Conservation (phyloP, 2,113 vertebrate species). For the Taxidea taxus region DNA sequence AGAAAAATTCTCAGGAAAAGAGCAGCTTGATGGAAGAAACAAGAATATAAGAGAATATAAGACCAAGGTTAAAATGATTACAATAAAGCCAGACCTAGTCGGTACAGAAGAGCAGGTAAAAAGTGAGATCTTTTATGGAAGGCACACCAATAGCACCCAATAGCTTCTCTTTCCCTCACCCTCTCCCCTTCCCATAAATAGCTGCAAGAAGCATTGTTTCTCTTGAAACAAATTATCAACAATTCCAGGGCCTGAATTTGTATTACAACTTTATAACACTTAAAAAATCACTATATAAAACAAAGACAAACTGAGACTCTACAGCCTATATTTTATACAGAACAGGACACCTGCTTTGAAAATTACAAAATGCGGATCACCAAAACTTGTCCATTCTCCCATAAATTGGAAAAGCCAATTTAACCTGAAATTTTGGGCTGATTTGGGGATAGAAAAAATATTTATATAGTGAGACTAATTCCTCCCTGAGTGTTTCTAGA, state of each 20-base stretch:
- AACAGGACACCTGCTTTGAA: not conserved
- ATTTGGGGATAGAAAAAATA: not conserved
- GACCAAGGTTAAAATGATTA: accelerated
- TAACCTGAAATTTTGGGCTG: not conserved
- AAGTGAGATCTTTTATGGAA: not conserved
- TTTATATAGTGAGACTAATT: slow-evolving; percentile 44
- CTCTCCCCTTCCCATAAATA: accelerated
- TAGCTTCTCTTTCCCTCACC: accelerated
- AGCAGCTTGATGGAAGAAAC: not conserved
- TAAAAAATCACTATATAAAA: not conserved
- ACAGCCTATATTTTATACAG: not conserved
- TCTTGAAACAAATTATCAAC: not conserved
- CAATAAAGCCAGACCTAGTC: accelerated
- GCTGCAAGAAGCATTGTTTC: not conserved
- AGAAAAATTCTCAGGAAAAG: not conserved
- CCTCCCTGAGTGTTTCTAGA: slow-evolving; percentile 19
- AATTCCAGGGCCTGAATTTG: not conserved
- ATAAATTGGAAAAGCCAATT: slow-evolving; percentile 6
- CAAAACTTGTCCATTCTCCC: slow-evolving; percentile 36
- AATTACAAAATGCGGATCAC: slow-evolving; percentile 20
- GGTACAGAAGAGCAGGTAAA: not conserved
- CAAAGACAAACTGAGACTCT: not conserved
- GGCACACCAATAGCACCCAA: accelerated
- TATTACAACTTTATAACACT: not conserved
- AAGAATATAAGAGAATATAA: not conserved